Base-by-base conservation (phyloP, 2,797 vertebrate species). In the Neomorphus geoffroyi region DNA sequence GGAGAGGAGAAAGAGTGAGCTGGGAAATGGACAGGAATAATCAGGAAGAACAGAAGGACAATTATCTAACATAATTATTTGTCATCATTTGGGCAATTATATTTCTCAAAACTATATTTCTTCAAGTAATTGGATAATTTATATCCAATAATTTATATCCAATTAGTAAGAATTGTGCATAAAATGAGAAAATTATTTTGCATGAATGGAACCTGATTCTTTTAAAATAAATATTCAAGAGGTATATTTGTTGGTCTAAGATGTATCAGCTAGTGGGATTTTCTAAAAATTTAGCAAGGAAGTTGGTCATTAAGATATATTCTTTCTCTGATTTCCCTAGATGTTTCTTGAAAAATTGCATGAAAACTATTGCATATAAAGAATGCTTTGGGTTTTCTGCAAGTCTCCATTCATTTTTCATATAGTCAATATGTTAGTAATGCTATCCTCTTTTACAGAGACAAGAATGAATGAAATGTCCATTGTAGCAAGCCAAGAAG, bases 131-230 rank as follows among this genome's bases (percentile, higher is more conserved):
- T 88, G 41, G 50, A 86, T 86, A 69, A 58, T 95, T 91, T 93
- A 71, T 78, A 74, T 86, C 39, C 28, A 71, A 80, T 71, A 78
- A 82, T 86, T 93, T 85, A 61, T 77, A 58, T 69, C 72, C 23
- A 72, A 71, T 94, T 90, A 83, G n/a, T 65, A 92, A 58, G 54
- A 80, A 80, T 18, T 80, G 26, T 91, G 50, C n/a, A 65, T 88
- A 86, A 83, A 91, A 93, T 74, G 53, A 91, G 50, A 61, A 90
- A 91, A 78, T 78, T 80, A 51, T 65, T 92, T 95, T 90, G 72
- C 27, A 46, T 90, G 24, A 91, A 19, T 89, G 56, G 62, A 94
- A 89, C 30, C 41, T 72, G 75, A 83, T 90, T 90, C 28, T 91
- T 95, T 94, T 74, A 41, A 71, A 93, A 87, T 83, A 88, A 88